phyloP scores from a whole-genome alignment of 2,797 vertebrate genomes.

The Serranus cabrilla region DNA sequence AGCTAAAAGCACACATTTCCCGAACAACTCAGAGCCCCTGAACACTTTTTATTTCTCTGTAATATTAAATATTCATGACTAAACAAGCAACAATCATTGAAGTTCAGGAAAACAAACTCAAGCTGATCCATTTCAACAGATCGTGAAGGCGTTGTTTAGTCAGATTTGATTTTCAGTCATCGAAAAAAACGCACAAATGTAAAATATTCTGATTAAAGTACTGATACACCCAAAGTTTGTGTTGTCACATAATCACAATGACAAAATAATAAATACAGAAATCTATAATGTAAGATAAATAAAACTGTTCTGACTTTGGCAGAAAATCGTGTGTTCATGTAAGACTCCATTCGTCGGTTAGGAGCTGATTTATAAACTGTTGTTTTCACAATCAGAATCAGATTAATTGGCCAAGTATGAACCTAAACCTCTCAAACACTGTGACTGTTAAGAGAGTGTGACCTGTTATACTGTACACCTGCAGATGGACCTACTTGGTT shows the following conservation, averaged over 20 bases:
- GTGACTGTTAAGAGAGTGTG: no score
- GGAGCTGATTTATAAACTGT: not conserved
- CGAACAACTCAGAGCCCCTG: not conserved
- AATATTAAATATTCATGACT: slow-evolving; percentile 11
- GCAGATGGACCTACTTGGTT: no score
- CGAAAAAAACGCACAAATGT: not conserved
- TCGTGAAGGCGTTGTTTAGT: not conserved
- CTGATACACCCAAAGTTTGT: not conserved
- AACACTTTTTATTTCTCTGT: not conserved
- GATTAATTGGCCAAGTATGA: no score
- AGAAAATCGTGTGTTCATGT: not conserved
- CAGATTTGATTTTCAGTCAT: not conserved
- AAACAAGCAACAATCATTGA: not conserved
- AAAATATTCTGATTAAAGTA: not conserved
- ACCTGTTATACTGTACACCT: no score
- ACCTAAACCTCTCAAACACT: no score
- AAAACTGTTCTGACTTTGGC: not conserved
- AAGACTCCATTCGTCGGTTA: no score
- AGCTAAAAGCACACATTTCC: slow-evolving; percentile 31
- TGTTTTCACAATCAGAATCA: not conserved
- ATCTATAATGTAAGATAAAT: not conserved
- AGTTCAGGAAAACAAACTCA: not conserved
- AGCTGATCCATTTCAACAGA: not conserved
- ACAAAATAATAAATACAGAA: slow-evolving; percentile 5
- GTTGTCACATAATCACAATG: not conserved